A percentile compares a stretch with the other conserved stretches of the same genome.
Evolutionary conservation across 2,113 vertebrate genomes (phyloP).

Genomic region (Pagrus major): DNA sequence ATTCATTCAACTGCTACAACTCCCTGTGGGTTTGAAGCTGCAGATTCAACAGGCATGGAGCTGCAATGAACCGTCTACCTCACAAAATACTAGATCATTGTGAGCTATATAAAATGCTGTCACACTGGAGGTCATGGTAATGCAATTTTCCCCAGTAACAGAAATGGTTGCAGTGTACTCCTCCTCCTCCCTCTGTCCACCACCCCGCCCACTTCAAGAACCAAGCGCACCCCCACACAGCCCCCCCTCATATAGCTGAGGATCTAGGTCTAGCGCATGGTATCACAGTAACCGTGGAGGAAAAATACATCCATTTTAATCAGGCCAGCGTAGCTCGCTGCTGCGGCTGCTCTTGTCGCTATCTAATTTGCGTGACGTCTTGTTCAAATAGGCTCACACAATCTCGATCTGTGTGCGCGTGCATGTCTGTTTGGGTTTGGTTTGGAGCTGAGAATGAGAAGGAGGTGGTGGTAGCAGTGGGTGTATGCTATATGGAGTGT

Average conservation of each 20-base stretch:
- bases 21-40: neutral
- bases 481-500: slow-evolving; percentile 4
- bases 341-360: slow-evolving; percentile 18
- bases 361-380: slow-evolving; percentile 55
- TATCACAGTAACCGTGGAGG: slow-evolving; percentile 55
- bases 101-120: slow-evolving; percentile 46
- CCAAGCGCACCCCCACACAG: slow-evolving; percentile 32
- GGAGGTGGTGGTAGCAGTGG: neutral
- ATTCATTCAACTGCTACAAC: neutral
- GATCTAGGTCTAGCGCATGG: slow-evolving; percentile 68
- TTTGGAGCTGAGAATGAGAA: slow-evolving; percentile 10
- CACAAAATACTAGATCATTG: slow-evolving; percentile 52
- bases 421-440: slow-evolving; percentile 3
- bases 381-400: slow-evolving; percentile 41
- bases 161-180: slow-evolving; percentile 56
- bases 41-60: slow-evolving; percentile 33
- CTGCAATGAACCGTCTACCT: slow-evolving; percentile 11
- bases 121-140: slow-evolving; percentile 71
- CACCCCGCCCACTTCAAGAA: slow-evolving; percentile 65
- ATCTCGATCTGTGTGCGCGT: neutral
- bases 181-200: slow-evolving; percentile 52
- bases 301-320: slow-evolving; percentile 72
- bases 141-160: slow-evolving; percentile 76
- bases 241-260: slow-evolving; percentile 10
- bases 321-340: slow-evolving; percentile 46